Evolutionary conservation across 2,888 invertebrate genomes (phyloP).

Genomic region (Xanthia icteritia): DNA sequence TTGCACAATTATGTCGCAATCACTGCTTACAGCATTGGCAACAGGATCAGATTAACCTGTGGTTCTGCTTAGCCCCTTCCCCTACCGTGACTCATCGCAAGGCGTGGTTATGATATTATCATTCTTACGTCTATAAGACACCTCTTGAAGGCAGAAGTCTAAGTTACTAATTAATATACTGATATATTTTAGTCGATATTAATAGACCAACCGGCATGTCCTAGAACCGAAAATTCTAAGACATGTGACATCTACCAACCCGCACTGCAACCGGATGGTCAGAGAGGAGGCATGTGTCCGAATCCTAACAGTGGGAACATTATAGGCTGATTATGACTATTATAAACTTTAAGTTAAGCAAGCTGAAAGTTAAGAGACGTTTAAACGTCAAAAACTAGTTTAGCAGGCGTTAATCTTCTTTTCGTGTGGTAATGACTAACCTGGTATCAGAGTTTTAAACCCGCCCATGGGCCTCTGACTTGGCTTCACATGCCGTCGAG

Average conservation of each 20-base stretch:
- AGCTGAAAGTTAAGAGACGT: background rate
- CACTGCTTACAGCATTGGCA: background rate
- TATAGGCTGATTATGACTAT: too few relatives aligned
- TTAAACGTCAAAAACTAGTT: background rate
- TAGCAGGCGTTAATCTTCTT: background rate
- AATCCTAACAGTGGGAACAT: too few relatives aligned
- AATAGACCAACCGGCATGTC: background rate
- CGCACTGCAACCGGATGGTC: too few relatives aligned
- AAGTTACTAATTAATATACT: background rate
- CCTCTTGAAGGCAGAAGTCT: background rate
- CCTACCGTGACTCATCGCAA: background rate
- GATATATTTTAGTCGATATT: background rate
- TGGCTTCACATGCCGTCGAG: too few relatives aligned
- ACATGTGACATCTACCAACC: too few relatives aligned
- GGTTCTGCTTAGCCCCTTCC: background rate
- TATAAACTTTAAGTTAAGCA: background rate
- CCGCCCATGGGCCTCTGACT: too few relatives aligned
- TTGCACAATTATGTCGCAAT: slow-evolving; percentile 28
- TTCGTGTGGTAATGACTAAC: too few relatives aligned
- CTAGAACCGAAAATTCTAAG: too few relatives aligned
- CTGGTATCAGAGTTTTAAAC: too few relatives aligned
- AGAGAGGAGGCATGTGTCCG: too few relatives aligned
- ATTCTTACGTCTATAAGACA: background rate
- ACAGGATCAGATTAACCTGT: slow-evolving; percentile 8
- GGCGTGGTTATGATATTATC: background rate